Conservation (phyloP, 1,140 invertebrate species). For the Bilobella aurantiaca region DNA sequence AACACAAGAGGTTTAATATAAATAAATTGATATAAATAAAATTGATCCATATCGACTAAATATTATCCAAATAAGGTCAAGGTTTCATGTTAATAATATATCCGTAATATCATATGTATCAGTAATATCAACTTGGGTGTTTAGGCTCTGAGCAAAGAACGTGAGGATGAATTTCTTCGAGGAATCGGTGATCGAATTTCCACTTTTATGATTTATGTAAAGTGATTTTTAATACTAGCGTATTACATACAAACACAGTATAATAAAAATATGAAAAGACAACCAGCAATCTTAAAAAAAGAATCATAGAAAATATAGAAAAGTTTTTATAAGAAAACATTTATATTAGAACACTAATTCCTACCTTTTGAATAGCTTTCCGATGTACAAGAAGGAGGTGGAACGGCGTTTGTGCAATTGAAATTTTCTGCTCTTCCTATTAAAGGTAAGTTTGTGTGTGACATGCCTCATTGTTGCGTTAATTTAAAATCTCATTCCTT, state of each 20-base stretch:
- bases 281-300: too few relatives aligned
- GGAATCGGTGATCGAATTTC: neutral
- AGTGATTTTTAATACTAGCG: neutral
- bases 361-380: neutral
- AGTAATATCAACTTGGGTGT: neutral
- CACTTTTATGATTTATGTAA: constrained; percentile 3
- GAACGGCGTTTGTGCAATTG: neutral
- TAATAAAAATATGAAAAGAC: too few relatives aligned
- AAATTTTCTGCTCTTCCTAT: neutral
- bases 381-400: neutral
- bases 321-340: too few relatives aligned
- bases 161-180: neutral
- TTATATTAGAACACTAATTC: too few relatives aligned
- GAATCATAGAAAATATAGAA: too few relatives aligned
- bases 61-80: too few relatives aligned
- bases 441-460: neutral
- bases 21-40: neutral
- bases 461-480: neutral
- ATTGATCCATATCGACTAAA: too few relatives aligned
- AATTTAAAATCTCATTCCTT: neutral
- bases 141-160: neutral
- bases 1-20: neutral
- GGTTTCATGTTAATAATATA: too few relatives aligned
- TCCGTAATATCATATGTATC: too few relatives aligned
- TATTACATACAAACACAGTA: neutral